Evolutionary conservation across 2,797 vertebrate genomes (phyloP), one percentile per base, ranked within the genome.

Genomic region (Esox lucius): DNA sequence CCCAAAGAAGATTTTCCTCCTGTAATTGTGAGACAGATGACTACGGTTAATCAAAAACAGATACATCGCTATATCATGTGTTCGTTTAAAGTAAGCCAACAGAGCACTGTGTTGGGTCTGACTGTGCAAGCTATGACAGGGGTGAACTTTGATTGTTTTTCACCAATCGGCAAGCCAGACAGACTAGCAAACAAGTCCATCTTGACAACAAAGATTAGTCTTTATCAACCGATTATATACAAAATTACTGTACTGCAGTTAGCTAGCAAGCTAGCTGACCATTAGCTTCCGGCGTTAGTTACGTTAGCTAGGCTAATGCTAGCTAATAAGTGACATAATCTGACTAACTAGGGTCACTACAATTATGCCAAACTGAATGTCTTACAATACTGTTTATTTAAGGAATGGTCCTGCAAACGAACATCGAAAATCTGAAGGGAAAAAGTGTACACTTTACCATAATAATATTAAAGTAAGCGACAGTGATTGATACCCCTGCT

Each of bases 401-500:
- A 4, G 1, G 5, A 16, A 31, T 33, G 26, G 1, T 31, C 28
- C 17, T 35, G 13, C 71, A 48, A 48, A 12, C 16, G 2, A 0
- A 0, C 11, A 35, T 19, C 28, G 16, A 31, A 16, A 66, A 33
- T 4, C 7, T 8, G 62, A 65, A 31, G n/a, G n/a, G n/a, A 11
- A 66, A 17, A 3, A 66, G 42, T 46, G 42, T 33, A 66, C 64
- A 65, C 8, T 65, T 65, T 65, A 65, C 62, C n/a, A n/a, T n/a
- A 28, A 33, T 15, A 33, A 17, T 33, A 66, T 31, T 33, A 16
- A 15, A 66, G 35, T 19, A 71, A 79, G 65, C 64, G 19, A 83
- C 84, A 79, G 77, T 81, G 86, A 83, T 83, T 87, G 72, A n/a
- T 12, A 9, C 49, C 31, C 67, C 64, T 5, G 12, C 26, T 28